Base-by-base conservation (phyloP, 92 coral and sea anemone species). In the Isaurus tuberculatus region DNA sequence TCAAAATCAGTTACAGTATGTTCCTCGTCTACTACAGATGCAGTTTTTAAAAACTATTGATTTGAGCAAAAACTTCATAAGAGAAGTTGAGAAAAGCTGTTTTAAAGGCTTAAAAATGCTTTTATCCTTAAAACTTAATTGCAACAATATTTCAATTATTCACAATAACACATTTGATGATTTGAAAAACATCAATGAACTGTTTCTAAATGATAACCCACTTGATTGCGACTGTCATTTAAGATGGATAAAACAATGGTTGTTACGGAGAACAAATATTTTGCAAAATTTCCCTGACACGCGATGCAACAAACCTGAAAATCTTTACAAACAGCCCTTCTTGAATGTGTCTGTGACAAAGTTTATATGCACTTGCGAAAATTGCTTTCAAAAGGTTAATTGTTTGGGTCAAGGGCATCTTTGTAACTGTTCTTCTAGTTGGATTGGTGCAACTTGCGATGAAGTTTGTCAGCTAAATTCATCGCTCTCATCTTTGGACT, bases 211-310 rank as follows among this genome's bases (percentile, higher is more conserved):
- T 26, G 73, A 84, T 14, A 93, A 93, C 72, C 91, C 94, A 28
- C 36, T 93, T 6, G 49, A 91, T 16, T 93, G 98, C 68, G 86
- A 93, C 69, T 93, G 98, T 31, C 79, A 83, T 5, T 71, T 93
- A 46, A 89, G 85, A 30, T 91, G 94, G 94, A 43, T 91, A 4
- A 75, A 48, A 25, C 70, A 72, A 55, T 92, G 91, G 93, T 66
- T 81, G 84, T 79, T 79, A 22, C 13, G 68, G 55, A 75, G 30
- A 26, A 82, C 79, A 66, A 43, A 44, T 19, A 22, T 71, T 32
- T 37, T 75, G 36, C 69, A 55, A 7, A 11, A 66, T 42, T 48
- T 86, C 4, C 1, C 63, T 72, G 79, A 81, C 32, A 65, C 91
- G 11, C 58, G 42, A 28, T 93, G 98, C 61, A 63, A 33, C 11